phyloP scores from a whole-genome alignment of 1,140 invertebrate species.

The Aphaenogaster rudis region DNA sequence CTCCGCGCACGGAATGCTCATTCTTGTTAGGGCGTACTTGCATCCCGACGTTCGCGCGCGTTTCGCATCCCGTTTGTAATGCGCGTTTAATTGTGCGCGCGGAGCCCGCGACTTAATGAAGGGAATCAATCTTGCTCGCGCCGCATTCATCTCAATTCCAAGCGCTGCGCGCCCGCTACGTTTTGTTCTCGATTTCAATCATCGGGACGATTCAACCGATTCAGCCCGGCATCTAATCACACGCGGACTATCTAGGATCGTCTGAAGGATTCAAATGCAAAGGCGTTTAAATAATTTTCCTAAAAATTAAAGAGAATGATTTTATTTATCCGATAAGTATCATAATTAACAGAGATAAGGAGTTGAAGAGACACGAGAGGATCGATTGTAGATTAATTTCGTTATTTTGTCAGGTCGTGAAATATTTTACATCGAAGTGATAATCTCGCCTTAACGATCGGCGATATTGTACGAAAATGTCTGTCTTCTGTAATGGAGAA shows the following conservation, averaged over 20 bases:
- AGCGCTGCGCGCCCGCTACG: constrained; percentile 20
- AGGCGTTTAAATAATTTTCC: not conserved
- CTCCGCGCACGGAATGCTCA: constrained; percentile 46
- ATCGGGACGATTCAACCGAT: constrained; percentile 47
- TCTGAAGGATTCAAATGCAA: not conserved
- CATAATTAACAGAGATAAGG: not conserved
- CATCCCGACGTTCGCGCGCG: constrained; percentile 1
- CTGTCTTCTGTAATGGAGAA: not conserved
- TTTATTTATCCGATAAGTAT: not conserved
- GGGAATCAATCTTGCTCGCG: constrained; percentile 74
- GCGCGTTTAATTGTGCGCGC: constrained; percentile 75
- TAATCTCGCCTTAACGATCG: not conserved
- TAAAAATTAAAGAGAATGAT: not conserved
- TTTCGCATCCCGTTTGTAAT: constrained; percentile 69
- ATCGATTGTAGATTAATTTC: not conserved
- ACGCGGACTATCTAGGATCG: not conserved
- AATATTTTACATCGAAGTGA: not conserved
- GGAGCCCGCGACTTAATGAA: constrained; percentile 68
- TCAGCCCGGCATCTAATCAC: not conserved
- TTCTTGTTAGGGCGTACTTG: constrained; percentile 65
- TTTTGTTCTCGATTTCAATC: constrained; percentile 59
- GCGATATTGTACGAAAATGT: not conserved
- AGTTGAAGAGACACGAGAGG: not conserved
- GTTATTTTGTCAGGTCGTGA: not conserved
- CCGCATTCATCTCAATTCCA: constrained; percentile 72